Percentiles rank a stretch among this genome's conserved stretches.
Evolutionary conservation across 2,797 vertebrate species (phyloP).

Genomic region (Momotus momota): DNA sequence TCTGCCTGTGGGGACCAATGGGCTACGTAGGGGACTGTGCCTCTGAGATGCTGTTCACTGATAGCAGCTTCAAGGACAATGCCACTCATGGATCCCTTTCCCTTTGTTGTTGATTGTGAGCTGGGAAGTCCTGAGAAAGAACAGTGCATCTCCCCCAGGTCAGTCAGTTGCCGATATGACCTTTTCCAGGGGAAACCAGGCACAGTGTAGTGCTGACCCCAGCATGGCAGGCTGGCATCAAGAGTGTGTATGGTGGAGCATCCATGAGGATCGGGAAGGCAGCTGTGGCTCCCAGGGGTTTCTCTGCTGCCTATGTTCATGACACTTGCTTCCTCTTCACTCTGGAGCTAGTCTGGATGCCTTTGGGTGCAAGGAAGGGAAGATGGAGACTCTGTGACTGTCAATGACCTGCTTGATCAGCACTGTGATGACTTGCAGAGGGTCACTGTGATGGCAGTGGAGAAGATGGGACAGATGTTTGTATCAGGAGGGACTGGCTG

Average conservation of each 20-base stretch:
- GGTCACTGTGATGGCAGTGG: neutral
- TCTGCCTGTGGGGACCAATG: neutral
- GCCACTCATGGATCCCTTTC: neutral
- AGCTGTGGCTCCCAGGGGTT: neutral
- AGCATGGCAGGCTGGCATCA: neutral
- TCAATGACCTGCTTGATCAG: neutral
- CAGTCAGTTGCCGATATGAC: neutral
- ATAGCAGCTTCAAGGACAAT: neutral
- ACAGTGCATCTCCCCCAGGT: neutral
- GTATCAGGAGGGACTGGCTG: neutral
- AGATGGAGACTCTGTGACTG: neutral
- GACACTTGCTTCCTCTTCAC: neutral
- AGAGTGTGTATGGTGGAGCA: neutral
- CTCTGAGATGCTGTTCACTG: neutral
- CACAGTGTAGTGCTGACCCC: neutral
- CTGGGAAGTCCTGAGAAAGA: neutral
- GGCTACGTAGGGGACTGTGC: fast-evolving
- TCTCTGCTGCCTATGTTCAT: neutral
- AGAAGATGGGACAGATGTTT: neutral
- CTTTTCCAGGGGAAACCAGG: neutral
- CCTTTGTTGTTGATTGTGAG: neutral
- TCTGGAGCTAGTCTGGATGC: neutral
- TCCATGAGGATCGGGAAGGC: neutral
- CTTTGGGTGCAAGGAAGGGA: neutral
- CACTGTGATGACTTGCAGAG: neutral